phyloP scores from a whole-genome alignment of 2,888 invertebrate species.

The Chymomyza caudatula region DNA sequence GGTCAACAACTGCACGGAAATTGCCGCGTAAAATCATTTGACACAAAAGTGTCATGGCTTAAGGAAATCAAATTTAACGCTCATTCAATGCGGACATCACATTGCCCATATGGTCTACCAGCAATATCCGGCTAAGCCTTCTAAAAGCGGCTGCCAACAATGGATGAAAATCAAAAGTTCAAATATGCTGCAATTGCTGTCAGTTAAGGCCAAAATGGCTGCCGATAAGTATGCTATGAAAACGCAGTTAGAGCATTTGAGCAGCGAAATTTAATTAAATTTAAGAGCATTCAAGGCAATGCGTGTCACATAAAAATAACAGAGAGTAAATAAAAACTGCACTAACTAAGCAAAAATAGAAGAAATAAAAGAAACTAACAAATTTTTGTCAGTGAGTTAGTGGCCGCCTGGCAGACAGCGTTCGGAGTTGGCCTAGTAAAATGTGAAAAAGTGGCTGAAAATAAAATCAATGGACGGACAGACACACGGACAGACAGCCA shows the following conservation, averaged over 20 bases:
- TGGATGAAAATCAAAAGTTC: slow-evolving; percentile 1
- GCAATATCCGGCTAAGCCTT: slow-evolving; percentile 1
- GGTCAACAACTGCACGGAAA: neutral
- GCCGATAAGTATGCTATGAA: neutral
- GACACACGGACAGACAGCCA: neutral
- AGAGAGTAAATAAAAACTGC: slow-evolving; percentile 9
- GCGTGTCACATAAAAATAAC: slow-evolving; percentile 2
- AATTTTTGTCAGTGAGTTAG: neutral
- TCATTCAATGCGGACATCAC: slow-evolving; percentile 34
- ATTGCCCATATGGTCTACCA: slow-evolving; percentile 19
- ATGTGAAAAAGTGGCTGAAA: slow-evolving; percentile 1
- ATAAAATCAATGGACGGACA: neutral
- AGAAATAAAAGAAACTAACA: neutral
- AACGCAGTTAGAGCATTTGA: slow-evolving; percentile 2
- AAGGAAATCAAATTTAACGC: slow-evolving; percentile 59
- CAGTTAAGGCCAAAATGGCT: neutral
- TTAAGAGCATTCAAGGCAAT: slow-evolving; percentile 11
- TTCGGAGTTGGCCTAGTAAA: neutral
- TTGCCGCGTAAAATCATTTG: neutral
- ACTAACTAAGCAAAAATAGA: slow-evolving; percentile 29
- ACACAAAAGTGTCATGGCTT: slow-evolving; percentile 14
- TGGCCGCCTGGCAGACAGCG: neutral
- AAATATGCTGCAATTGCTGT: neutral
- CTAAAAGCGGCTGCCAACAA: neutral
- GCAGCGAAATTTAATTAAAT: slow-evolving; percentile 34